These are phyloP conservation scores for Caenorhabditis sp. DNA, from an alignment of 2,888 invertebrate genomes.

Conservation along the genomic window DNA sequence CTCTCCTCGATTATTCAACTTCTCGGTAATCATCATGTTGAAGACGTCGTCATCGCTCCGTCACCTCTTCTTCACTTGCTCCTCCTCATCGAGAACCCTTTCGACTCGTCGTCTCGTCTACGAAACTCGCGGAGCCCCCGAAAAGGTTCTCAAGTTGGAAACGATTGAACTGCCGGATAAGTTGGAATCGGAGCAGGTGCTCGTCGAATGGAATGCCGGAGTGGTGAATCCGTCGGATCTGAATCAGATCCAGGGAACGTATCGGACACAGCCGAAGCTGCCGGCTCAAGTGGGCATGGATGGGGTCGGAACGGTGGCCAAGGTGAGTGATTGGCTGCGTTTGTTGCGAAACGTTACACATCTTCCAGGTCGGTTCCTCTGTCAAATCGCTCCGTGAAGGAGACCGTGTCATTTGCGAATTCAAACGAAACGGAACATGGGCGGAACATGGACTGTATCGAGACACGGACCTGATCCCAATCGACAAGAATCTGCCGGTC, in stretches of 20 bases:
- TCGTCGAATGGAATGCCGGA: slow-evolving; percentile 91
- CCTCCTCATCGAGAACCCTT: too few species aligned
- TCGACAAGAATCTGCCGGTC: slow-evolving; percentile 88
- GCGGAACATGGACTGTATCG: slow-evolving; percentile 79
- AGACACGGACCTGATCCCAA: slow-evolving; percentile 77
- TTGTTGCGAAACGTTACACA: too few species aligned
- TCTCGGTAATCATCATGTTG: too few species aligned
- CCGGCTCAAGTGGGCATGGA: slow-evolving; percentile 95
- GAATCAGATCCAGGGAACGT: slow-evolving; percentile 89
- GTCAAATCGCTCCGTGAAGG: slow-evolving; percentile 87
- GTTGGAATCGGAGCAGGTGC: slow-evolving; percentile 84
- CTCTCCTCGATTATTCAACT: too few species aligned
- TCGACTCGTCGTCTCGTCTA: slow-evolving; percentile 76
- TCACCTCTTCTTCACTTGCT: slow-evolving; percentile 6
- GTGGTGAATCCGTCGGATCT: slow-evolving; percentile 98
- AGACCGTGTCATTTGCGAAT: slow-evolving; percentile 91
- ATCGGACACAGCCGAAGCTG: slow-evolving; percentile 84
- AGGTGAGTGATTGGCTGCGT: too few species aligned
- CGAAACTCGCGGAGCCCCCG: slow-evolving; percentile 73
- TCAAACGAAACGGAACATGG: slow-evolving; percentile 89
- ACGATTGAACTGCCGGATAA: slow-evolving; percentile 49
- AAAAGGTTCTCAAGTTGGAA: slow-evolving; percentile 66
- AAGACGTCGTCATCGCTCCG: slow-evolving; percentile 83
- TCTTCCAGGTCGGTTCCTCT: slow-evolving; percentile 85
- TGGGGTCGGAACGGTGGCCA: slow-evolving; percentile 91